Evolutionary conservation across 2,888 invertebrate genomes (phyloP).

Genomic region (Perdita meconis): DNA sequence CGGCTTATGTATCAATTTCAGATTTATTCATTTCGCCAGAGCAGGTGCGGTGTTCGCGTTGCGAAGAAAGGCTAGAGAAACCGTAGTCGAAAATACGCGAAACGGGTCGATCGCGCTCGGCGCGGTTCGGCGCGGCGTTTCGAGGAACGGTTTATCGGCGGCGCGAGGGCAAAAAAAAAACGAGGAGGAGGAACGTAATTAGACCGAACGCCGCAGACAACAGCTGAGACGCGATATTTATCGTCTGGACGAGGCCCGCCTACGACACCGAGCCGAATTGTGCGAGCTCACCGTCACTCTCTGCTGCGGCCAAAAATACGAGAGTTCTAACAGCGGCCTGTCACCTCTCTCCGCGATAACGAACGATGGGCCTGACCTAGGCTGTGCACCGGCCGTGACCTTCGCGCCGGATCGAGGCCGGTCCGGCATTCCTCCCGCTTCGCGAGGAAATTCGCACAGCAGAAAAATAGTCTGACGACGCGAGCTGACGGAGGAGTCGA

Average conservation of each 20-base stretch:
- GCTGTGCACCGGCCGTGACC: constrained; percentile 81
- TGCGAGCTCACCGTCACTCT: background rate
- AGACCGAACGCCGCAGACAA: background rate
- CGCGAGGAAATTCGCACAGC: constrained; percentile 60
- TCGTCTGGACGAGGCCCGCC: background rate
- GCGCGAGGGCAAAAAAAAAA: no score
- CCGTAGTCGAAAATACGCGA: background rate
- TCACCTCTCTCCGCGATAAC: constrained; percentile 75
- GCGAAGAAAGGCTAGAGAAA: background rate
- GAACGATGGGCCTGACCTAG: constrained; percentile 83
- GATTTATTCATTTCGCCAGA: constrained; percentile 74
- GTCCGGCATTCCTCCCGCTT: constrained; percentile 62
- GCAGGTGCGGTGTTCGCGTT: constrained; percentile 27
- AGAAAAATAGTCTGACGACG: no score
- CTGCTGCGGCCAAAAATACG: constrained; percentile 32
- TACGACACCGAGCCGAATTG: constrained; percentile 5
- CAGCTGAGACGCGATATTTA: background rate
- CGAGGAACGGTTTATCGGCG: background rate
- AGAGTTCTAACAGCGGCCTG: constrained; percentile 62
- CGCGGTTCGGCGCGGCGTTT: background rate
- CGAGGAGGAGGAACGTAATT: no score
- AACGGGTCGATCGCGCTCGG: no score
- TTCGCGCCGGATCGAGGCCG: constrained; percentile 76
- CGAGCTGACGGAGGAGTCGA: constrained; percentile 7
- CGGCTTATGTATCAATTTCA: constrained; percentile 74